Evolutionary conservation across 2,113 vertebrate species (phyloP), one percentile per base, ranked within the genome.

Genomic region (Atractosteus spatula): DNA sequence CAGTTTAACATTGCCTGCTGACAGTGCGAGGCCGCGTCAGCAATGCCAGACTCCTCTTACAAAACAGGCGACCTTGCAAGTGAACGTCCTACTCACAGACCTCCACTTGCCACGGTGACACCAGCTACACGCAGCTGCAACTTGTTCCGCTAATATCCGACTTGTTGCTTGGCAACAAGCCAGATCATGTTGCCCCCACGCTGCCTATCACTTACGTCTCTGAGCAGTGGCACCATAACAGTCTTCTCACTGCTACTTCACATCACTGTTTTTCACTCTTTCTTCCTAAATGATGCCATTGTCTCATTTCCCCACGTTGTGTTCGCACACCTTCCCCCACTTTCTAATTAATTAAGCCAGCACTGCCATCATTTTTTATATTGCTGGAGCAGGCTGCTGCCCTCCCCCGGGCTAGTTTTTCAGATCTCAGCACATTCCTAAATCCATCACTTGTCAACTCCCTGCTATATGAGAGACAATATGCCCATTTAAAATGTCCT

Each of bases 341-440:
- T 79, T 76, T 73, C 72, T 83, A 85, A 86, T 86, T 91, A 91
- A 92, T 92, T 91, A 93, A 88, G 79, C 76, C 83, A 84, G 79
- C 78, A 72, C 82, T 86, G 86, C 42, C 80, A 89, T 85, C 78
- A 62, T 71, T 73, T 79, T 69, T 71, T 70, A 0, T 62, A 77
- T 82, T 64, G 69, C 84, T 72, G 86, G 86, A 86, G 84, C 89
- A 89, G 90, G 88, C 89, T 86, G 91, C 89, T 88, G 84, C 89
- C 76, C 80, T 84, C 85, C 85, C 74, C 78, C 84, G 81, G 76
- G 4, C 71, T 77, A 85, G 81, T 77, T 77, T 71, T 81, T 76
- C 83, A 81, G 78, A 89, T 83, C 79, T 92, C 92, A 93, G 92
- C 91, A 87, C 91, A 94, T 95, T 95, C 94, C 92, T 91, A 75